A percentile compares a stretch with the other conserved stretches of the same genome.
Conservation (phyloP, 1,140 invertebrate species). For the Pomacea maculata region DNA sequence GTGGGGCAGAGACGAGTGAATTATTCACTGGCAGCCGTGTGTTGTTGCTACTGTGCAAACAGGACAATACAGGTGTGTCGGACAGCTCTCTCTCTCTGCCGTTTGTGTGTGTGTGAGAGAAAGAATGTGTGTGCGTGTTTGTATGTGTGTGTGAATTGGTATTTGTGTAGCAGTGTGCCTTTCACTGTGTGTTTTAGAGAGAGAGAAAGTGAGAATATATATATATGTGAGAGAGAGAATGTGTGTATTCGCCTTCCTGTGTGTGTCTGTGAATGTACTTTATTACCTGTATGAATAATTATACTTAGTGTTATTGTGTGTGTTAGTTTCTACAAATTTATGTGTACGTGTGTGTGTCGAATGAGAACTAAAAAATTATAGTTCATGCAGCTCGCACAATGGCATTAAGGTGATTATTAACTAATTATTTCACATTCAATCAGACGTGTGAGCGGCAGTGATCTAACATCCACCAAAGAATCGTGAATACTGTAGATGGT, state of each 20-base stretch:
- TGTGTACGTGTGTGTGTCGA: neutral
- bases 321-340: neutral
- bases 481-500: too few species aligned
- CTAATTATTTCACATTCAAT: too few species aligned
- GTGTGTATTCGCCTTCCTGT: neutral
- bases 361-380: too few species aligned
- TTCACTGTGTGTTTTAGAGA: conserved; percentile 3
- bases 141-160: conserved; percentile 13
- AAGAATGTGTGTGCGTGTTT: neutral
- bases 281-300: neutral
- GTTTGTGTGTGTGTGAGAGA: conserved; percentile 7
- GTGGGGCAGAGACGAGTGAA: too few species aligned
- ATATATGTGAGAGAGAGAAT: neutral
- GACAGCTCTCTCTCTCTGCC: too few species aligned
- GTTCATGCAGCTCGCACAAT: too few species aligned
- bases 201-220: neutral
- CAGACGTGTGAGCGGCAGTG: too few species aligned
- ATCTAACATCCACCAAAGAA: too few species aligned
- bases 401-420: too few species aligned
- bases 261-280: neutral
- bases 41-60: too few species aligned
- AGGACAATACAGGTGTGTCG: too few species aligned
- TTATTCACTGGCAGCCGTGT: too few species aligned
- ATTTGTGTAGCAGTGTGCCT: neutral
- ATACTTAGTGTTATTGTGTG: neutral